phyloP scores from a whole-genome alignment of 2,113 vertebrate genomes.

The Corapipo altera region DNA sequence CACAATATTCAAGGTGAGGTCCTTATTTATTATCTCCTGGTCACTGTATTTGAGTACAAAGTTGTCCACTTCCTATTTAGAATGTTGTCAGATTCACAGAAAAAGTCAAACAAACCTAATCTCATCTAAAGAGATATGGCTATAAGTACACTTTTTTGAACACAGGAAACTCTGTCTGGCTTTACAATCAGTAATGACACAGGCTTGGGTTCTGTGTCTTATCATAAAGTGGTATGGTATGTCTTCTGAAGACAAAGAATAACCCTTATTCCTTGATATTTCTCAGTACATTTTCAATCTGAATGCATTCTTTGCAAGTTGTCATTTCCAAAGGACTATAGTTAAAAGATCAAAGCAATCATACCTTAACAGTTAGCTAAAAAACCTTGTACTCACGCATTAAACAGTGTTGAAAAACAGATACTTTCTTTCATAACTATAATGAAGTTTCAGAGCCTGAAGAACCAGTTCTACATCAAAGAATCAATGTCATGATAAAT shows the following conservation, averaged over 20 bases:
- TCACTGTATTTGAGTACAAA: not conserved
- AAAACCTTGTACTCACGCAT: not conserved
- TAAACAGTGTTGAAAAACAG: not conserved
- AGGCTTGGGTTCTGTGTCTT: not conserved
- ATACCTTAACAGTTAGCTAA: not conserved
- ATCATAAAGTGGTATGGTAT: not conserved
- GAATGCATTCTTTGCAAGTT: not conserved
- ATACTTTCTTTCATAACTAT: not conserved
- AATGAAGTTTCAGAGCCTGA: slow-evolving; percentile 3
- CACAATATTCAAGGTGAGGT: not conserved
- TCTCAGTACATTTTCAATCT: not conserved
- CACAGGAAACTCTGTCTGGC: not conserved
- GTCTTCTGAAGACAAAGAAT: not conserved
- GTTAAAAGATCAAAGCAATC: slow-evolving; percentile 3
- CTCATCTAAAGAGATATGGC: not conserved
- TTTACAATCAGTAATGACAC: not conserved
- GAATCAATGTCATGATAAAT: not conserved
- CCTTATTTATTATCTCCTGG: not conserved
- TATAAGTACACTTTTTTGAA: not conserved
- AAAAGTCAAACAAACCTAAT: not conserved
- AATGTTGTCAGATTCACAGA: not conserved
- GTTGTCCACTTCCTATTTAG: not conserved
- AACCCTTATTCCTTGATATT: not conserved
- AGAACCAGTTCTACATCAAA: slow-evolving; percentile 30
- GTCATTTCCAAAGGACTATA: not conserved